Conservation (phyloP, 2,113 vertebrate genomes). For the Calidris pugnax region DNA sequence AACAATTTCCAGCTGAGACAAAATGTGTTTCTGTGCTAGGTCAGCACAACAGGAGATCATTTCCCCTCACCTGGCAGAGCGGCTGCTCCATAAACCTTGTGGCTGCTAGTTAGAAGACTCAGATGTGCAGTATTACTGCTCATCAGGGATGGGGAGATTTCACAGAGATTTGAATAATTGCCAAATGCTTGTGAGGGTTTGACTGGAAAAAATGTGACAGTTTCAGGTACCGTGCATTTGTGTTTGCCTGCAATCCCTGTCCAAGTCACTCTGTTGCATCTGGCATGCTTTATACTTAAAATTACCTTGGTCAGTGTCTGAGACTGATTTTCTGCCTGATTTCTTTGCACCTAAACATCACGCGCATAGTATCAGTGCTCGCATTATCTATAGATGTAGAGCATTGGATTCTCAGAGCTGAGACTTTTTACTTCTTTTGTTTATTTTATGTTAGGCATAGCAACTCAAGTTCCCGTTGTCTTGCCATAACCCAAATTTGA, state of each 20-base stretch:
- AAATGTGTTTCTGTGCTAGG: conserved; percentile 9
- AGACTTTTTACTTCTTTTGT: neutral
- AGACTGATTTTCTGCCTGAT: neutral
- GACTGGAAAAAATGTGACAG: neutral
- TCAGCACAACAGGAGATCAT: neutral
- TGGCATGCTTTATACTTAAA: neutral
- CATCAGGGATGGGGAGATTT: neutral
- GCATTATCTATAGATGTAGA: neutral
- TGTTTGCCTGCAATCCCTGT: neutral
- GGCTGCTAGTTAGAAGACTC: neutral
- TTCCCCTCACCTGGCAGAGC: neutral
- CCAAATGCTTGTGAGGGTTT: neutral
- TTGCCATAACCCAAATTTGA: neutral
- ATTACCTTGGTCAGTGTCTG: neutral
- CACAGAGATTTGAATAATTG: neutral
- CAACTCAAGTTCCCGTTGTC: neutral
- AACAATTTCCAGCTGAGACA: neutral
- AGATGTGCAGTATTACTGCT: neutral
- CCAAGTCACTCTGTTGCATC: neutral
- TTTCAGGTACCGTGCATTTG: neutral
- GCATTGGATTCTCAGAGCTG: neutral
- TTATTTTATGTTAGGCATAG: neutral
- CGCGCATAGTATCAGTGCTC: neutral
- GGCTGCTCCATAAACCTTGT: neutral
- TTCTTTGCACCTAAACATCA: neutral